These are phyloP conservation scores for Melinaea menophilus DNA, from an alignment of 2,888 invertebrate species.

Conservation along the genomic window DNA sequence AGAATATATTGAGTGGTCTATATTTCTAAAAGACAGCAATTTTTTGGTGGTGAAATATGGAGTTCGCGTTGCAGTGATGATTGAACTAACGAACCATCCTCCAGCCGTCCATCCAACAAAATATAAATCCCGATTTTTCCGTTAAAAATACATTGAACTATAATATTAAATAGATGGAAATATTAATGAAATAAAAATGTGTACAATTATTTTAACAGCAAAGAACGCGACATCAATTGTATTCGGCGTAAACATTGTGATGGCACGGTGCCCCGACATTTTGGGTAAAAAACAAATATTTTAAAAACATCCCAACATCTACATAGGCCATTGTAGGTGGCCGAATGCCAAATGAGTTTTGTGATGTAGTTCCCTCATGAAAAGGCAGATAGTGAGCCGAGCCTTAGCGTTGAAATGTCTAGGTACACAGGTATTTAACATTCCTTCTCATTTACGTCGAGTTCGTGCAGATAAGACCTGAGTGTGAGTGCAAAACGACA, in stretches of 20 bases:
- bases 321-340: slow-evolving; percentile 68
- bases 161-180: slow-evolving; percentile 26
- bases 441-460: slow-evolving; percentile 33
- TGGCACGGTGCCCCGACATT: slow-evolving; percentile 51
- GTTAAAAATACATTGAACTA: slow-evolving; percentile 35
- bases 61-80: slow-evolving; percentile 47
- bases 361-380: slow-evolving; percentile 51
- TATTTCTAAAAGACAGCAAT: no score
- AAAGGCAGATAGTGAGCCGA: slow-evolving; percentile 61
- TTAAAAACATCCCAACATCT: slow-evolving; percentile 63
- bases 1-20: no score
- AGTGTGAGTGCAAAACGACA: slow-evolving; percentile 29
- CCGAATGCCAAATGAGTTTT: slow-evolving; percentile 77
- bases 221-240: slow-evolving; percentile 5
- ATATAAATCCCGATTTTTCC: slow-evolving; percentile 59
- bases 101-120: slow-evolving; percentile 54
- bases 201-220: slow-evolving; percentile 1
- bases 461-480: slow-evolving; percentile 25
- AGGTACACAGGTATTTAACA: slow-evolving; percentile 41
- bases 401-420: slow-evolving; percentile 51
- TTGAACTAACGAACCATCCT: slow-evolving; percentile 69
- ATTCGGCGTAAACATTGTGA: slow-evolving; percentile 43
- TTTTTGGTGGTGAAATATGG: background rate
- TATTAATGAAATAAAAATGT: slow-evolving; percentile 6
- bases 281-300: slow-evolving; percentile 56